Evolutionary conservation across 2,888 invertebrate species (phyloP).

Genomic region (Caenorhabditis japonica): DNA sequence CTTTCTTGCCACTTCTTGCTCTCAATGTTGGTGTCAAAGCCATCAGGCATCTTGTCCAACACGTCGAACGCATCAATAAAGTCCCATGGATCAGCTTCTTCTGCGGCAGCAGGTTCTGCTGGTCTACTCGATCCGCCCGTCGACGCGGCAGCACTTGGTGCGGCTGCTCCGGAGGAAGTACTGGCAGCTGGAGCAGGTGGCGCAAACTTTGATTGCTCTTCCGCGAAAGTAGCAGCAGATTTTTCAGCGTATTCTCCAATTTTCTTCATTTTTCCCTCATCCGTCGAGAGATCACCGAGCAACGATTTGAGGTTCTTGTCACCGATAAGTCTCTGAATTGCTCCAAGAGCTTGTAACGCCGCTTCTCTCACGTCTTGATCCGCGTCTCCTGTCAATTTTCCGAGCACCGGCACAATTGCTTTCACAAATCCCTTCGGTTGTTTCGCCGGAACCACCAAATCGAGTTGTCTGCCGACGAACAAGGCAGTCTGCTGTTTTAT

Average conservation of each 20-base stretch:
- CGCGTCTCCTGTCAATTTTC: constrained; percentile 62
- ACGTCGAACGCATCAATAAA: constrained; percentile 92
- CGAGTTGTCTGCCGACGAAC: constrained; percentile 63
- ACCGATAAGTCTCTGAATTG: constrained; percentile 91
- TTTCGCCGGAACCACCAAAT: constrained; percentile 48
- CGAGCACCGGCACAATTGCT: constrained; percentile 72
- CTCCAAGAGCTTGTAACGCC: constrained; percentile 92
- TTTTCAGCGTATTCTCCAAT: constrained; percentile 55
- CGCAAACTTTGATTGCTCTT: constrained; percentile 40
- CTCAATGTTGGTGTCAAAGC: constrained; percentile 92
- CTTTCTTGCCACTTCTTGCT: constrained; percentile 95
- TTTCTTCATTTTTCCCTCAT: constrained; percentile 81
- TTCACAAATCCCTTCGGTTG: constrained; percentile 79
- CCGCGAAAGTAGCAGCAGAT: constrained; percentile 34
- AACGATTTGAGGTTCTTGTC: constrained; percentile 90
- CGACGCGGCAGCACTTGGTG: constrained; percentile 15
- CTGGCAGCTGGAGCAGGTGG: constrained; percentile 37
- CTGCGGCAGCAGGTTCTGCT: constrained; percentile 1
- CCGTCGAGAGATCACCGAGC: constrained; percentile 85
- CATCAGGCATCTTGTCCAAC: constrained; percentile 90
- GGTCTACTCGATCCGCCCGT: constrained; percentile 2
- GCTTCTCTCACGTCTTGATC: constrained; percentile 84
- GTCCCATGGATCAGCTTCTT: constrained; percentile 81
- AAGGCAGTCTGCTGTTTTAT: constrained; percentile 78
- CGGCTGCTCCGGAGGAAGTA: constrained; percentile 18